A percentile compares a stretch with the other conserved stretches of the same genome.
phyloP scores from a whole-genome alignment of 2,113 vertebrate species.

The Ictidomys tridecemlineatus region DNA sequence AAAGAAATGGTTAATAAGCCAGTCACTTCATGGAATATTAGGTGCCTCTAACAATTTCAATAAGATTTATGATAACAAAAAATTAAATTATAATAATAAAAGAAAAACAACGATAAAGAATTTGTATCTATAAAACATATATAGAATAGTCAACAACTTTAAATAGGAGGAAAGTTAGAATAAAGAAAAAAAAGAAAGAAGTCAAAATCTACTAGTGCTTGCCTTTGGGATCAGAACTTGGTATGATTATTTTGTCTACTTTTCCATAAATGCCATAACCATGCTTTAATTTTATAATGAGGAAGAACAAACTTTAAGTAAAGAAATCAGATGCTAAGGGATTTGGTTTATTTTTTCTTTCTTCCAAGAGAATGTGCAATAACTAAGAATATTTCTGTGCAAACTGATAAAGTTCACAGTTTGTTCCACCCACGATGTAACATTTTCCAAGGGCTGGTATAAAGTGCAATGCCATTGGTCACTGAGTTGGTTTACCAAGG shows the following conservation, averaged over 20 bases:
- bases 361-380: not conserved
- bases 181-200: not conserved
- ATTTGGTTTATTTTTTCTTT: constrained; percentile 3
- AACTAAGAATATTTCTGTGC: not conserved
- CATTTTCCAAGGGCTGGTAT: not conserved
- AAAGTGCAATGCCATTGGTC: not conserved
- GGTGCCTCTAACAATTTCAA: not conserved
- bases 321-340: constrained; percentile 32
- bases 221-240: not conserved
- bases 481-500: not conserved
- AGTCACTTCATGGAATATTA: not conserved
- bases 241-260: not conserved
- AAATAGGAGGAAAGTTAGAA: not conserved
- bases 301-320: not conserved
- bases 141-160: not conserved
- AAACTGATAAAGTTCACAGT: not conserved
- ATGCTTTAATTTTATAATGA: constrained; percentile 26
- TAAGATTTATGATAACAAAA: constrained; percentile 22
- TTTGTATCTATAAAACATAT: not conserved
- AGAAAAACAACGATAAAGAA: not conserved
- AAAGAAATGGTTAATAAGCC: not conserved
- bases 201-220: not conserved
- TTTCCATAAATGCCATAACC: constrained; percentile 6
- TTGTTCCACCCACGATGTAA: not conserved
- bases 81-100: not conserved